These are phyloP conservation scores for Gorsachius goisagi DNA, from an alignment of 2,113 vertebrate species.

Conservation along the genomic window DNA sequence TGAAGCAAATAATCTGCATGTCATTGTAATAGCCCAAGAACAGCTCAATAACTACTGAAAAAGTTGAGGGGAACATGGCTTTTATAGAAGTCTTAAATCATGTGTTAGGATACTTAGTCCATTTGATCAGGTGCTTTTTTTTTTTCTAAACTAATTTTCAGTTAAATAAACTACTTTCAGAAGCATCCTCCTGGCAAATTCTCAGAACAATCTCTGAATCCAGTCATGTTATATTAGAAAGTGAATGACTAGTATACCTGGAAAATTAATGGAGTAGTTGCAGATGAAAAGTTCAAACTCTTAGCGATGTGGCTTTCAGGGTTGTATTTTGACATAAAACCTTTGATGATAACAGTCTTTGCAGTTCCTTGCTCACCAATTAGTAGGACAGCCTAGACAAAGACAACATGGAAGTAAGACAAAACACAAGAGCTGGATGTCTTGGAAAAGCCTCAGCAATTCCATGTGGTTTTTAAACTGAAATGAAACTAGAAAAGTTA, in stretches of 20 bases:
- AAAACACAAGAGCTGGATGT: neutral
- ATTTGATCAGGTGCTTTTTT: neutral
- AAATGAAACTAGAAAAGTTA: neutral
- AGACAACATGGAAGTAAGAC: neutral
- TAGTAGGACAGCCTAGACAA: slow-evolving; percentile 87
- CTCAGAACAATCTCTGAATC: neutral
- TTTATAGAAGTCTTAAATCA: neutral
- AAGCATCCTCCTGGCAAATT: neutral
- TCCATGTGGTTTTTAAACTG: neutral
- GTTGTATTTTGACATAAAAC: slow-evolving; percentile 91
- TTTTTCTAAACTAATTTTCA: neutral
- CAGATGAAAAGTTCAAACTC: slow-evolving; percentile 93
- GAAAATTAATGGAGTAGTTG: slow-evolving; percentile 94
- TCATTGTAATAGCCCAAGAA: neutral
- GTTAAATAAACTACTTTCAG: neutral
- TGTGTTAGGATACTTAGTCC: neutral
- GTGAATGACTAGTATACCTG: slow-evolving; percentile 78
- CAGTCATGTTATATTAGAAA: neutral
- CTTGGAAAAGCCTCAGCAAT: neutral
- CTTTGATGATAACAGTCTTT: slow-evolving; percentile 94
- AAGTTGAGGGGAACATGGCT: neutral
- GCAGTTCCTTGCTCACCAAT: slow-evolving; percentile 97
- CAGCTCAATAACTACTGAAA: neutral
- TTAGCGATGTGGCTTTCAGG: slow-evolving; percentile 86
- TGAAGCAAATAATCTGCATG: neutral